These are phyloP conservation scores for Arenicola marina DNA, from an alignment of 2,888 invertebrate genomes.

Conservation along the genomic window DNA sequence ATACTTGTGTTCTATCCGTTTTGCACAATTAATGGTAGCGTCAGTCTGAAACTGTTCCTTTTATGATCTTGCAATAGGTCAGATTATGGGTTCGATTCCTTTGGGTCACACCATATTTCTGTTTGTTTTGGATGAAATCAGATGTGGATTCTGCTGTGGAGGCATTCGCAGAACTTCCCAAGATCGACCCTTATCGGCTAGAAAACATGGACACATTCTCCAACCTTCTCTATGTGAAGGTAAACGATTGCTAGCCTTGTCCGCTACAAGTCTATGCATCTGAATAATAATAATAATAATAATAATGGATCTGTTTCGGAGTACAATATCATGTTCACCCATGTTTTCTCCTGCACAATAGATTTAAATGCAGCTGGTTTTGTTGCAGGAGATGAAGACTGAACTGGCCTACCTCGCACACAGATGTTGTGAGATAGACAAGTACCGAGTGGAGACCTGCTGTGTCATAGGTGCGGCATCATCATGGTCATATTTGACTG, in stretches of 20 bases:
- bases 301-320: background rate
- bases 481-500: background rate
- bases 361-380: no score
- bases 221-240: slow-evolving; percentile 89
- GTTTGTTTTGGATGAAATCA: slow-evolving; percentile 53
- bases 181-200: slow-evolving; percentile 87
- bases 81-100: no score
- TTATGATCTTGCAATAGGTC: no score
- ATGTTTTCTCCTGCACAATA: background rate
- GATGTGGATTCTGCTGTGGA: slow-evolving; percentile 88
- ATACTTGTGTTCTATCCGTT: no score
- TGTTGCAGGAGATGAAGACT: slow-evolving; percentile 74
- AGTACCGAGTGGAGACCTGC: slow-evolving; percentile 96
- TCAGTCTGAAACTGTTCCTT: no score
- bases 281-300: background rate
- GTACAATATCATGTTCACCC: background rate
- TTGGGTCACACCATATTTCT: slow-evolving; percentile 1
- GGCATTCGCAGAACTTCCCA: slow-evolving; percentile 80
- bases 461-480: slow-evolving; percentile 57
- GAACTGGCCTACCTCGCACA: slow-evolving; percentile 93
- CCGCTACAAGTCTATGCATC: background rate
- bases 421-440: slow-evolving; percentile 89
- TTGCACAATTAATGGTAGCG: no score
- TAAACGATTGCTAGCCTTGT: no score
- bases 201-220: slow-evolving; percentile 97